A percentile compares a stretch with the other conserved stretches of the same genome.
Evolutionary conservation across 1,140 invertebrate genomes (phyloP).

Genomic region (Listronotus oregonensis): DNA sequence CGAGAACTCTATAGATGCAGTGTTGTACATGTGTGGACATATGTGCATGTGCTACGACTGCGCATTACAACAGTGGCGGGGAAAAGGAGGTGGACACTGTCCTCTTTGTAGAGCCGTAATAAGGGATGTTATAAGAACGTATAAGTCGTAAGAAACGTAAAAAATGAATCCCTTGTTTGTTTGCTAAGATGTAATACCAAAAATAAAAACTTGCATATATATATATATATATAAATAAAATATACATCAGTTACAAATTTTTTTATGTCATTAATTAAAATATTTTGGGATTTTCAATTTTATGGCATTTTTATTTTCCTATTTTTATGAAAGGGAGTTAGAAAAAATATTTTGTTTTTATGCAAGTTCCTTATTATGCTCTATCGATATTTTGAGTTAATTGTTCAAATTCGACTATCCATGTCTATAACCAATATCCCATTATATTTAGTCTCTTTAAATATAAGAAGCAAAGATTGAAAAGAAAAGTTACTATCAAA

Average conservation of each 20-base stretch:
- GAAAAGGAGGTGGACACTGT: conserved; percentile 87
- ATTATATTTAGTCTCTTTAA: no score
- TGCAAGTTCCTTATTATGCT: no score
- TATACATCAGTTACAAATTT: background rate
- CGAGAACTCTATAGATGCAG: conserved; percentile 89
- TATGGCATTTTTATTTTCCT: no score
- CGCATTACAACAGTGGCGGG: conserved; percentile 88
- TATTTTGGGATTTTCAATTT: no score
- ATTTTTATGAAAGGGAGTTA: no score
- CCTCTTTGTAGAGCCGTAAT: conserved; percentile 92
- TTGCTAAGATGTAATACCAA: no score
- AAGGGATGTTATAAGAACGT: conserved; percentile 93
- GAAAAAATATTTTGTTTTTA: no score
- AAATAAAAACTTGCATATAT: no score
- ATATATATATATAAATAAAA: background rate
- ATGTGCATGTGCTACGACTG: conserved; percentile 99
- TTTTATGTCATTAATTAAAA: background rate
- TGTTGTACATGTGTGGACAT: conserved; percentile 95
- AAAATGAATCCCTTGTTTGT: no score
- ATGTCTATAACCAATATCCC: no score
- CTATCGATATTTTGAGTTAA: no score
- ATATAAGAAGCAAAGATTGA: background rate
- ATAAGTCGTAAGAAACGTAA: conserved; percentile 71
- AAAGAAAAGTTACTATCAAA: conserved; percentile 26
- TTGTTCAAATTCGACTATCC: no score